Conservation (phyloP, 2,888 invertebrate species). For the Yponomeuta malinellus region DNA sequence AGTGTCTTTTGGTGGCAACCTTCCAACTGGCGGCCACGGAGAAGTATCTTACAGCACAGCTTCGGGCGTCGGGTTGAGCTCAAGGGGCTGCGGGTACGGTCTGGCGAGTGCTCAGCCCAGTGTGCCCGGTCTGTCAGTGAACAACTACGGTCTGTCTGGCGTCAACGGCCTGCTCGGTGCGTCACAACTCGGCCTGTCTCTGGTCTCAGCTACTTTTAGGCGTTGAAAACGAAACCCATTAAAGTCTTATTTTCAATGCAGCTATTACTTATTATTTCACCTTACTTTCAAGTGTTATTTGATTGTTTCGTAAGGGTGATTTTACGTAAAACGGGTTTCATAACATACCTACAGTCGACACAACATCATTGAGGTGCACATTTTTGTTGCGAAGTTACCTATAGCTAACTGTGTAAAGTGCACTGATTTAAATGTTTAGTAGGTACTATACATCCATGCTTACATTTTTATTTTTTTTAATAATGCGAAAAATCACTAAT, state of each 20-base stretch:
- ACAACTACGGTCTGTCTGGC: neutral
- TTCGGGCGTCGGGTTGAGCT: neutral
- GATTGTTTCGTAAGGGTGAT: no score
- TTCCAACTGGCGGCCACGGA: neutral
- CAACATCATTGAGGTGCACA: no score
- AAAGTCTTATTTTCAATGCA: neutral
- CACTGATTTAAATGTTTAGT: no score
- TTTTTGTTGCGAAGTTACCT: no score
- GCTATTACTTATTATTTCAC: neutral
- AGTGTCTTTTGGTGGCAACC: constrained; percentile 30
- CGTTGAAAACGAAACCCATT: neutral
- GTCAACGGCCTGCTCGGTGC: neutral
- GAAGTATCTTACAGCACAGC: neutral
- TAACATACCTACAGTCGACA: neutral
- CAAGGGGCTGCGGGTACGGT: constrained; percentile 2
- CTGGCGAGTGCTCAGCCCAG: neutral
- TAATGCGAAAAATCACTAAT: no score
- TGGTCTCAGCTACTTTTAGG: neutral
- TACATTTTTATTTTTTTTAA: no score
- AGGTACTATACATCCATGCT: no score
- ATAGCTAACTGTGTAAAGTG: no score
- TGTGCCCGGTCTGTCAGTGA: neutral
- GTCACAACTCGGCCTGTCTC: neutral
- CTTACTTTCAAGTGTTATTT: neutral
- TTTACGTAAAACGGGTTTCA: neutral